Percentiles rank a stretch among this genome's conserved stretches.
Evolutionary conservation across 2,113 vertebrate species (phyloP).

Genomic region (Corvus hawaiiensis): DNA sequence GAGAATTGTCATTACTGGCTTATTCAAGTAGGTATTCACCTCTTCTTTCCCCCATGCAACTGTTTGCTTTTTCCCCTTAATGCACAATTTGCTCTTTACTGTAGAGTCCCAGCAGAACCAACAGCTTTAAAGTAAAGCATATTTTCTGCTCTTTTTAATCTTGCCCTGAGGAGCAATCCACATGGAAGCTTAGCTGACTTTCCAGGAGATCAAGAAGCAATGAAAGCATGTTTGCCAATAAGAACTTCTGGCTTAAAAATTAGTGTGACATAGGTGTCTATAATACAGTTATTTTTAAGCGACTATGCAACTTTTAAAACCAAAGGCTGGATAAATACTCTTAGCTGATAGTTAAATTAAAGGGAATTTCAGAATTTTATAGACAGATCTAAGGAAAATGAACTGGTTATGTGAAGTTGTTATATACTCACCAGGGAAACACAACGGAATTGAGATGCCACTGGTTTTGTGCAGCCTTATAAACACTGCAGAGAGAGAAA

Average conservation of each 20-base stretch:
- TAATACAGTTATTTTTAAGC: background rate
- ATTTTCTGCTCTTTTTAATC: background rate
- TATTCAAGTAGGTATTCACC: background rate
- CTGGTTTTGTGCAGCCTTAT: background rate
- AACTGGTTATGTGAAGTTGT: background rate
- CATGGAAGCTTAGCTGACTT: background rate
- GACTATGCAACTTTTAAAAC: background rate
- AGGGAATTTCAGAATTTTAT: background rate
- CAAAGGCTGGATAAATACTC: background rate
- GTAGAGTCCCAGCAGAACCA: background rate
- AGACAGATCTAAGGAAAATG: background rate
- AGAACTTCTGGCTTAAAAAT: background rate
- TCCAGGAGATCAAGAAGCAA: background rate
- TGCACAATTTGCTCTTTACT: background rate
- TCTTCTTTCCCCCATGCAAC: background rate
- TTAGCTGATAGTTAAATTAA: background rate
- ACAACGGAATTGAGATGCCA: background rate
- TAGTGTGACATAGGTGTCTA: background rate
- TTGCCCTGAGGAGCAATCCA: background rate
- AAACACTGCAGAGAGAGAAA: background rate
- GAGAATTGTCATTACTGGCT: background rate
- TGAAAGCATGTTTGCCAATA: background rate
- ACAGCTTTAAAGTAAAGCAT: background rate
- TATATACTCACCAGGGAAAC: background rate
- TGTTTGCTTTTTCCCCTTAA: background rate